Conservation (phyloP, 2,797 vertebrate genomes). For the Scomberomorus guttatus region DNA sequence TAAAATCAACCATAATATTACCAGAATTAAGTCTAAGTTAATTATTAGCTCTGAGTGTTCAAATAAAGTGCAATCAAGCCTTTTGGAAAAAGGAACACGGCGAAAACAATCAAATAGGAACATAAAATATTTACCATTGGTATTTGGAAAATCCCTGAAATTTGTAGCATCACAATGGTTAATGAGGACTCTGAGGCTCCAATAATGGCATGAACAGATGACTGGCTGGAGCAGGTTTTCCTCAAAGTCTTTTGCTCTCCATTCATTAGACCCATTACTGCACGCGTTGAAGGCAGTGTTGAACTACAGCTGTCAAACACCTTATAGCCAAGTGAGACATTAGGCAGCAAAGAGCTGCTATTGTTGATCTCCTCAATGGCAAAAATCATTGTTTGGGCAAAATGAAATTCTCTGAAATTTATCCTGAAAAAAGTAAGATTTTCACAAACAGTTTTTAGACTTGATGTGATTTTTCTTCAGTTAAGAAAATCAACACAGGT, state of each 20-base stretch:
- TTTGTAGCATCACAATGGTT: constrained; percentile 82
- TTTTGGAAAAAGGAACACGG: background rate
- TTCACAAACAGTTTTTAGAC: background rate
- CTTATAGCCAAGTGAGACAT: constrained; percentile 83
- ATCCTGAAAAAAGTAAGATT: constrained; percentile 67
- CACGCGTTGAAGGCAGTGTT: constrained; percentile 75
- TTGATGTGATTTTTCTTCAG: background rate
- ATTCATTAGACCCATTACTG: constrained; percentile 82
- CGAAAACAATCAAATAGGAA: background rate
- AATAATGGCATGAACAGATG: constrained; percentile 82
- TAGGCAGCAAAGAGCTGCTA: constrained; percentile 80
- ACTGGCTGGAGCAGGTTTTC: constrained; percentile 69
- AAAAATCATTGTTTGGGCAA: constrained; percentile 87
- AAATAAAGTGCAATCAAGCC: background rate
- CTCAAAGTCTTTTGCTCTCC: constrained; percentile 63
- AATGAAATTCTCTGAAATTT: constrained; percentile 84
- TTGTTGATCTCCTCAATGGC: constrained; percentile 88
- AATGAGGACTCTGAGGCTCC: constrained; percentile 86
- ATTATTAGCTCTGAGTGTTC: background rate
- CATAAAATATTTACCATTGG: constrained; percentile 79
- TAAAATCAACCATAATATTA: background rate
- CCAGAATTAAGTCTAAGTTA: background rate
- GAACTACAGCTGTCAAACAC: constrained; percentile 84
- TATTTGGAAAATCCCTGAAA: constrained; percentile 82
- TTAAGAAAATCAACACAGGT: background rate